Conservation (phyloP, 1,140 invertebrate species). For the Globodera rostochiensis region DNA sequence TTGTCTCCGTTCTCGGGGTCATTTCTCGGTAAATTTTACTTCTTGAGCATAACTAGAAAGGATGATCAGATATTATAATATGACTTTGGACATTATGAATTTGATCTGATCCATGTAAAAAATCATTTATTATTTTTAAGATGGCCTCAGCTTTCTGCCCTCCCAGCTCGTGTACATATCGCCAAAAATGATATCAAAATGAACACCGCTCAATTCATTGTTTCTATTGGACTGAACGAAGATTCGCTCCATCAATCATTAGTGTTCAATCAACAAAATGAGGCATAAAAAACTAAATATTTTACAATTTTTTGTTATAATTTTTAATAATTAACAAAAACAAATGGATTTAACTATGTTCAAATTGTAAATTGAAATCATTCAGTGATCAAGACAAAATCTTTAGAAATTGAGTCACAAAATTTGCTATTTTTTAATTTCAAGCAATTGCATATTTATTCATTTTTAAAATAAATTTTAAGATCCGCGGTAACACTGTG, state of each 20-base stretch:
- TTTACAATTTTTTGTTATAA: neutral
- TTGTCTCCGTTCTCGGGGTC: too few relatives aligned
- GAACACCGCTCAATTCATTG: conserved; percentile 62
- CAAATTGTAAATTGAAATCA: too few relatives aligned
- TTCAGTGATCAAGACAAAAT: too few relatives aligned
- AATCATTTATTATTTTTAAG: neutral
- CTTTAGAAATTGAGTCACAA: too few relatives aligned
- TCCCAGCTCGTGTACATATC: conserved; percentile 68
- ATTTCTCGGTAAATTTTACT: too few relatives aligned
- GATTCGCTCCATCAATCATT: conserved; percentile 67
- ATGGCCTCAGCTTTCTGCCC: conserved; percentile 71
- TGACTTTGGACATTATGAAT: too few relatives aligned
- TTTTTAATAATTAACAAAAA: conserved; percentile 63
- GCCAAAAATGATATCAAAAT: conserved; percentile 63
- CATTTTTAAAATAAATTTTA: conserved; percentile 73
- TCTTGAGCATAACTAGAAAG: too few relatives aligned
- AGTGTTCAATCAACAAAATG: conserved; percentile 81
- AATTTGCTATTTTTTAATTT: too few relatives aligned
- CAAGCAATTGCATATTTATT: conserved; percentile 73
- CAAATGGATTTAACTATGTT: conserved; percentile 72
- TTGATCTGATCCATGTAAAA: too few relatives aligned
- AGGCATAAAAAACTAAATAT: conserved; percentile 56
- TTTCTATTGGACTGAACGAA: conserved; percentile 65
- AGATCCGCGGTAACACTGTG: conserved; percentile 80
- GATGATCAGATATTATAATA: too few relatives aligned